These are phyloP conservation scores for Catamblyrhynchus diadema DNA, from an alignment of 2,797 vertebrate genomes.

Conservation along the genomic window DNA sequence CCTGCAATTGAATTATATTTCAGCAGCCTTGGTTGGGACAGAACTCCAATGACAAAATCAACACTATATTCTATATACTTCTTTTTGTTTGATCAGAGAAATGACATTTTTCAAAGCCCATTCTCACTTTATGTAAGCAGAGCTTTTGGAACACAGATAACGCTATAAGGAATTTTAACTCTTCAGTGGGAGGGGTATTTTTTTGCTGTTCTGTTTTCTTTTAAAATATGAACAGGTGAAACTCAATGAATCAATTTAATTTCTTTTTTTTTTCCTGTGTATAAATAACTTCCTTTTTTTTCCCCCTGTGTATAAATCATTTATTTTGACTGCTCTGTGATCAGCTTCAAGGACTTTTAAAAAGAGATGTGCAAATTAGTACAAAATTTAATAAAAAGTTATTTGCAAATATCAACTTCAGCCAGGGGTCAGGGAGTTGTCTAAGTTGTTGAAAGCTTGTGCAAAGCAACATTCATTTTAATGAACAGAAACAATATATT, in stretches of 20 bases:
- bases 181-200: accelerated
- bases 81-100: background rate
- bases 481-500: background rate
- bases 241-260: background rate
- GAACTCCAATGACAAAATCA: background rate
- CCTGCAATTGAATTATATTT: background rate
- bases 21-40: background rate
- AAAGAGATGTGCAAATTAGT: background rate
- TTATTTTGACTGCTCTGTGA: background rate
- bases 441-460: background rate
- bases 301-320: background rate
- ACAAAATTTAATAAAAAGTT: background rate
- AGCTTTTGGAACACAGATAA: background rate
- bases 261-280: background rate
- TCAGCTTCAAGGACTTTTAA: background rate
- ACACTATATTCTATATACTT: background rate
- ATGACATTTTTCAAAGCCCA: background rate
- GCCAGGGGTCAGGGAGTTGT: background rate
- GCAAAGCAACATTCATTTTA: background rate
- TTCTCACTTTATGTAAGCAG: background rate
- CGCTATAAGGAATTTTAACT: background rate
- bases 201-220: background rate
- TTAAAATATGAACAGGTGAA: background rate
- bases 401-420: background rate
- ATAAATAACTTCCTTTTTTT: background rate